Conservation (phyloP, 1,140 invertebrate species). For the Pteromalus puparum region DNA sequence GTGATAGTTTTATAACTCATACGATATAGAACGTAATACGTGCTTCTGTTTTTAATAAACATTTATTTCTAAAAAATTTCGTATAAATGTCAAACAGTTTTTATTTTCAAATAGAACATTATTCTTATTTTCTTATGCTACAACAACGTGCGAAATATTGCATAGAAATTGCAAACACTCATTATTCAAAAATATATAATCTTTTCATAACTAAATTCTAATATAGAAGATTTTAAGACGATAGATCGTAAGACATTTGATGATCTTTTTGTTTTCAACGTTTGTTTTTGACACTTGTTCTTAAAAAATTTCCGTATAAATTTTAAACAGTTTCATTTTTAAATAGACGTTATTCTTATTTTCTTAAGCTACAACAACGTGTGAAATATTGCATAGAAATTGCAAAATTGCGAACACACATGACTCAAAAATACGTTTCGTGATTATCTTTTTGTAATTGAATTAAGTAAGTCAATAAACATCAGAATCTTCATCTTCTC, state of each 20-base stretch:
- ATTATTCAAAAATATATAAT: conserved; percentile 17
- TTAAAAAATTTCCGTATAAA: not conserved
- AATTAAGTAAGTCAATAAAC: conserved; percentile 63
- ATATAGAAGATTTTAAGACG: not conserved
- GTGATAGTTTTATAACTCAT: not conserved
- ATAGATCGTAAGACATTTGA: no score
- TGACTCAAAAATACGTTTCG: conserved; percentile 1
- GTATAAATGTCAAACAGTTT: not conserved
- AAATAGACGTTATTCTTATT: not conserved
- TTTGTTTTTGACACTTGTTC: not conserved
- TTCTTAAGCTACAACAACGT: not conserved
- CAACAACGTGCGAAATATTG: not conserved
- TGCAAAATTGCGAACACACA: not conserved
- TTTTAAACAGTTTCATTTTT: not conserved
- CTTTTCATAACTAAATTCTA: not conserved
- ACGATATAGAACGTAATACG: no score
- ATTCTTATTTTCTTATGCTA: not conserved
- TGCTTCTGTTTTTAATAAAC: not conserved
- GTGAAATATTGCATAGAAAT: not conserved
- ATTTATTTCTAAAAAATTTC: conserved; percentile 20
- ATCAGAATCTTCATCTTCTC: conserved; percentile 85
- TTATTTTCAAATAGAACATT: conserved; percentile 8
- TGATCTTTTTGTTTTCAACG: not conserved
- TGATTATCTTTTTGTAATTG: not conserved
- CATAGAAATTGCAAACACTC: not conserved